Evolutionary conservation across 2,888 invertebrate genomes (phyloP).

Genomic region (Pegoplata infirma): DNA sequence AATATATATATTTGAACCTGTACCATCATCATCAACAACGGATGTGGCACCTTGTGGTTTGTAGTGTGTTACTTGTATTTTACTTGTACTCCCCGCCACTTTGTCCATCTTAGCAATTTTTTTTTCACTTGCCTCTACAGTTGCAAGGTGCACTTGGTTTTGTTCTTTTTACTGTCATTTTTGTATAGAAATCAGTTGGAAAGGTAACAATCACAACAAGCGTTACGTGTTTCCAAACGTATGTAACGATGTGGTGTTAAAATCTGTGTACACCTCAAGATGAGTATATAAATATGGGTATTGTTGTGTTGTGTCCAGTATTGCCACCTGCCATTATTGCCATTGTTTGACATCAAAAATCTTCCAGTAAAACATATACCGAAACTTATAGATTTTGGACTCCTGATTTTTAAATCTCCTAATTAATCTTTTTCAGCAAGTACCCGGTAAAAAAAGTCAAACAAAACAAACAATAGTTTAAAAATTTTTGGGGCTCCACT

Average conservation of each 20-base stretch:
- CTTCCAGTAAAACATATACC: too few species aligned
- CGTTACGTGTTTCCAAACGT: constrained; percentile 48
- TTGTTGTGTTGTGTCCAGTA: neutral
- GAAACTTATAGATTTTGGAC: too few species aligned
- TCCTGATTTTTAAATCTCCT: too few species aligned
- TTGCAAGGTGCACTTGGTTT: constrained; percentile 21
- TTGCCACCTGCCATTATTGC: neutral
- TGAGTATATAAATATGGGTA: constrained; percentile 21
- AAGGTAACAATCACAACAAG: constrained; percentile 32
- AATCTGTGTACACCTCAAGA: constrained; percentile 47
- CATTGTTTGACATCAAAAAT: too few species aligned
- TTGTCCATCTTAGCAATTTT: constrained; percentile 13
- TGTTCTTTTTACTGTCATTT: constrained; percentile 36
- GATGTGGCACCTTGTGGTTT: constrained; percentile 61
- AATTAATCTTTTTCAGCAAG: too few species aligned
- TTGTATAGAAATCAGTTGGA: constrained; percentile 31
- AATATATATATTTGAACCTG: neutral
- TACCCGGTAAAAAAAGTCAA: too few species aligned
- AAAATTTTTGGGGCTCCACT: too few species aligned
- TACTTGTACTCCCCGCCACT: constrained; percentile 3
- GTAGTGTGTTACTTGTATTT: constrained; percentile 18
- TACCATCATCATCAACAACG: constrained; percentile 48
- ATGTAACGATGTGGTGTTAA: too few species aligned
- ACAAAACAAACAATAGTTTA: too few species aligned
- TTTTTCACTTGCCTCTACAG: too few species aligned